Evolutionary conservation across 2,888 invertebrate genomes (phyloP), one percentile per base, ranked within the genome.

Genomic region (Hydroisotoma schaefferi): DNA sequence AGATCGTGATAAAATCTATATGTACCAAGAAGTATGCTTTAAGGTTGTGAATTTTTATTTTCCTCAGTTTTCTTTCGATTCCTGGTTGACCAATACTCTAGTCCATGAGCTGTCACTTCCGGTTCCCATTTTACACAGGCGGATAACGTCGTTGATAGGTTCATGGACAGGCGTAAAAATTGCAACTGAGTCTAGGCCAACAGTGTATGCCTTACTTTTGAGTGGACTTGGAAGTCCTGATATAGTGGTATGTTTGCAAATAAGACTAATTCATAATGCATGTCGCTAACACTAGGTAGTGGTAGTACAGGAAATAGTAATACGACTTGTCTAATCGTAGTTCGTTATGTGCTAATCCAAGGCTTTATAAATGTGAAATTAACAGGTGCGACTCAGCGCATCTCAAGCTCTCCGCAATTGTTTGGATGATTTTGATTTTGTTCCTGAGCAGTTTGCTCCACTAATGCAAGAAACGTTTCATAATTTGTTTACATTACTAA

Each of bases 351-450:
- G n/a, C n/a, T n/a, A n/a, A n/a, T n/a, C n/a, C n/a, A n/a, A n/a
- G n/a, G n/a, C n/a, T n/a, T n/a, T n/a, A n/a, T n/a, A 33, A n/a
- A 23, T 48, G 26, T 43, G 23, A 47, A 20, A 18, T 26, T 43
- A 46, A 76, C 76, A 69, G 2, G 91, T 95, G 28, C 83, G 92
- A 73, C 78, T 95, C 63, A 87, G 93, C 1, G 88, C 94, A 4
- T 89, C 92, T 0, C 86, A 87, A 68, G 88, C 94, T 0, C 80
- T 97, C 4, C 85, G 88, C 75, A 83, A 84, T 72, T 87, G 89
- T 1, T 85, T 95, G 37, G 93, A 94, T 73, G 94, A 94, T 77
- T 94, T 94, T 79, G 90, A 92, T 75, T 97, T 95, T 78, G 86
- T 87, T 73, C 83, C 86, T 0, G 88, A 90, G 65, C 86, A 89